Percentiles rank a stretch among this genome's conserved stretches.
phyloP scores from a whole-genome alignment of 2,888 invertebrate species.

The Sinopyrophorus schimmeli region DNA sequence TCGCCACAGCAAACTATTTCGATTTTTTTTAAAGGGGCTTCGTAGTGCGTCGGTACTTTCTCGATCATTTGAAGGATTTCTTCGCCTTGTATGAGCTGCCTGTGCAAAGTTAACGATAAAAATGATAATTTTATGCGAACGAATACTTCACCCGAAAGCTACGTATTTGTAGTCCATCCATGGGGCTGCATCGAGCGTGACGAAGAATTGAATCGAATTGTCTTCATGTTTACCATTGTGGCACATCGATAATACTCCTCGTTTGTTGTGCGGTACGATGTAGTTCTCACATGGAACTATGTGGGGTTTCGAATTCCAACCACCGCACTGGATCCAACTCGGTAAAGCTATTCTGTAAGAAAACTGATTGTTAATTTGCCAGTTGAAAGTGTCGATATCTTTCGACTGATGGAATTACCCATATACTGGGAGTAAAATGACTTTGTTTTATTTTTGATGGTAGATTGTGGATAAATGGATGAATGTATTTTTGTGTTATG shows the following conservation, averaged over 20 bases:
- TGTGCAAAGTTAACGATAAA: conserved; percentile 23
- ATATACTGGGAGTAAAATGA: too few species aligned
- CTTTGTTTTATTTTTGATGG: too few species aligned
- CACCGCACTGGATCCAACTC: conserved; percentile 74
- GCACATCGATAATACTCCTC: conserved; percentile 74
- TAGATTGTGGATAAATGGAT: too few species aligned
- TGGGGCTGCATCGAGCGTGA: conserved; percentile 65
- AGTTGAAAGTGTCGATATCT: conserved; percentile 5
- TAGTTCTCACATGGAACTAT: conserved; percentile 68
- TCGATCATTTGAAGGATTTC: conserved; percentile 65
- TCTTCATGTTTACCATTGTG: conserved; percentile 67
- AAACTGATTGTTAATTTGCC: neutral
- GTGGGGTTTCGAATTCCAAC: conserved; percentile 53
- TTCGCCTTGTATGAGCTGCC: conserved; percentile 70
- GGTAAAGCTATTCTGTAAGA: conserved; percentile 63
- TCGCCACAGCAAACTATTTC: conserved; percentile 46
- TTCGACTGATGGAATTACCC: too few species aligned
- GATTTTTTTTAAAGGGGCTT: conserved; percentile 58
- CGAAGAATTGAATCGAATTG: conserved; percentile 72
- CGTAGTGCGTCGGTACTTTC: conserved; percentile 63
- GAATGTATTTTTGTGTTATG: too few species aligned
- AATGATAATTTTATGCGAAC: neutral
- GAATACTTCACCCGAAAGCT: conserved; percentile 68
- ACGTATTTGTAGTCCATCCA: conserved; percentile 77
- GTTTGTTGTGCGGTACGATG: conserved; percentile 64